Evolutionary conservation across 2,888 invertebrate genomes (phyloP), one percentile per base, ranked within the genome.

Genomic region (Dermolepida albohirtum): DNA sequence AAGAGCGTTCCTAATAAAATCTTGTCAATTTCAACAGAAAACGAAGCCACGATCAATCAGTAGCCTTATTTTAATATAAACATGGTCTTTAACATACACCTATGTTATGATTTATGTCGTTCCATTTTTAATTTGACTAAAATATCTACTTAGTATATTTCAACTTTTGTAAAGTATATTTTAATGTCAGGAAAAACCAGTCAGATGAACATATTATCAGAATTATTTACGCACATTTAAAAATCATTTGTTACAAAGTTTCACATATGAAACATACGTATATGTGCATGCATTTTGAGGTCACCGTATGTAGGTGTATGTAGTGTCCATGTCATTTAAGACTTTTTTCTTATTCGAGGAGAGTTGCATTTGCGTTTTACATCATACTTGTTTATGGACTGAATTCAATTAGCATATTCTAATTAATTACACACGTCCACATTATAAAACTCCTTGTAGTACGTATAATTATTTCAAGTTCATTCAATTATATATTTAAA

Each of bases 351-450:
- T 49, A 49, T 22, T 17, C 22, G 11, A 16, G 22, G 17, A 17
- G 22, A 49, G 49, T 22, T 49, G 49, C 49, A 49, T 49, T 49
- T 22, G 49, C 49, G 17, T 2, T 49, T 49, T 49, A 49, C 22
- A 49, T 49, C 22, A 49, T 49, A 11, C 22, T 22, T 49, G 10
- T 49, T 22, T 22, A 22, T 49, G 16, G 49, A 49, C 49, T 17
- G 49, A 49, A 49, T 22, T 49, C 22, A 49, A 49, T 49, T 49
- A 49, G 49, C 49, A 49, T 49, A 49, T 22, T 49, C 22, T 49
- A 49, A 49, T 49, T 49, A 49, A 49, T 49, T 49, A 49, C 49
- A 49, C 49, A 49, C 49, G 49, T 49, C 49, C 49, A 49, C 49
- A 22, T 22, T 49, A 49, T 49, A 49, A 49, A 49, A 49, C 22